Percentiles rank a stretch among this genome's conserved stretches.
Evolutionary conservation across 2,113 vertebrate genomes (phyloP).

Genomic region (Formicarius rufipectus): DNA sequence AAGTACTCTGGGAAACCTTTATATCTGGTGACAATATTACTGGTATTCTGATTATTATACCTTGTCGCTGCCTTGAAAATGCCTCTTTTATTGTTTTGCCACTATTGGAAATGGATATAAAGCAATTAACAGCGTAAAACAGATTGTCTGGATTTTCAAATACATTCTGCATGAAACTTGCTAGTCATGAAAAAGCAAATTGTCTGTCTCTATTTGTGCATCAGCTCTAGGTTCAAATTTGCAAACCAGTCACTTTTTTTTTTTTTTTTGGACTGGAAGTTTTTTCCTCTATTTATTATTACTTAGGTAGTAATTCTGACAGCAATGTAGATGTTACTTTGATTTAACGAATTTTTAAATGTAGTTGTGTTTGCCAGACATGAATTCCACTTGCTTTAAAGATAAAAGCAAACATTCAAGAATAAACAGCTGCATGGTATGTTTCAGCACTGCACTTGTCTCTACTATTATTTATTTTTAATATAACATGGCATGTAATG

Average conservation of each 20-base stretch:
- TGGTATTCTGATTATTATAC: slow-evolving; percentile 10
- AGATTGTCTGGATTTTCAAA: neutral
- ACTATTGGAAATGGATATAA: neutral
- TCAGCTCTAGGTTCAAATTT: neutral
- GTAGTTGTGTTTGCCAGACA: slow-evolving; percentile 29
- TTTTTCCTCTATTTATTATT: slow-evolving; percentile 1
- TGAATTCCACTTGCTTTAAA: slow-evolving; percentile 5
- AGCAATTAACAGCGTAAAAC: slow-evolving; percentile 29
- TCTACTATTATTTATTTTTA: slow-evolving; percentile 25
- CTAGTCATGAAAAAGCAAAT: neutral
- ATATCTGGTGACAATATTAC: neutral
- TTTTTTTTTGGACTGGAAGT: neutral
- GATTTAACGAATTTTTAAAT: slow-evolving; percentile 49
- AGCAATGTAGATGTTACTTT: slow-evolving; percentile 15
- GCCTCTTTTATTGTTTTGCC: slow-evolving; percentile 19
- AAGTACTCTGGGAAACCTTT: neutral
- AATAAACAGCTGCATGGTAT: slow-evolving; percentile 17
- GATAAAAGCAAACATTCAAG: slow-evolving; percentile 31
- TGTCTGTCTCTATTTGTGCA: neutral
- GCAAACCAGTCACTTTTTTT: neutral
- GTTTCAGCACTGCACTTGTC: neutral
- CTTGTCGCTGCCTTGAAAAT: neutral
- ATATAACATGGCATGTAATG: neutral
- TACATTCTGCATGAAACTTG: neutral
- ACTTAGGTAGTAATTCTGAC: slow-evolving; percentile 18